Conservation (phyloP, 2,888 invertebrate species). For the Leptinotarsa juncta region DNA sequence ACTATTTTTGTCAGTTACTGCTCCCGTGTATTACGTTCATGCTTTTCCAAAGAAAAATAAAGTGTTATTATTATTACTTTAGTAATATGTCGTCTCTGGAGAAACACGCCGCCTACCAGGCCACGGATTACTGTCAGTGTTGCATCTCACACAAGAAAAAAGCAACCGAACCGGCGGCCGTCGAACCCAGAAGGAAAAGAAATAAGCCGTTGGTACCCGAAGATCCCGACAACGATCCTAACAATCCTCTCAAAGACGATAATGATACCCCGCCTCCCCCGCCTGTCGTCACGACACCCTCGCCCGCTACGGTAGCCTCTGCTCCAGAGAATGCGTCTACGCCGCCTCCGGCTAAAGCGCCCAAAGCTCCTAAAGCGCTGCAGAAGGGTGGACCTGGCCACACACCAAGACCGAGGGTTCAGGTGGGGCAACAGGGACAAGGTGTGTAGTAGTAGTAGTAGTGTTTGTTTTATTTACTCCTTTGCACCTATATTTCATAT, state of each 20-base stretch:
- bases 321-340: not conserved
- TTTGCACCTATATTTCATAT: too few relatives aligned
- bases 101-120: constrained; percentile 61
- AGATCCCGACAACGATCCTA: constrained; percentile 57
- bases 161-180: constrained; percentile 33
- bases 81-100: constrained; percentile 66
- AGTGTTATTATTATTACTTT: too few relatives aligned
- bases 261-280: constrained; percentile 27
- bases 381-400: not conserved
- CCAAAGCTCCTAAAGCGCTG: too few relatives aligned
- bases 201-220: constrained; percentile 45
- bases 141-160: constrained; percentile 61
- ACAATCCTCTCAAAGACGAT: constrained; percentile 46
- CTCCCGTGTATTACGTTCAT: too few relatives aligned
- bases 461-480: too few relatives aligned
- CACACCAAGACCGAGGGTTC: constrained; percentile 38
- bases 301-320: not conserved
- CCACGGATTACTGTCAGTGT: constrained; percentile 55
- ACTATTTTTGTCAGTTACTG: too few relatives aligned
- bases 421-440: constrained; percentile 6
- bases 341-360: not conserved
- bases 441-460: not conserved
- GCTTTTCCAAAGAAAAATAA: too few relatives aligned
- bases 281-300: not conserved
- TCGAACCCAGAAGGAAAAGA: constrained; percentile 46